Evolutionary conservation across 1,140 invertebrate species (phyloP).

Genomic region (Chelonus insularis): DNA sequence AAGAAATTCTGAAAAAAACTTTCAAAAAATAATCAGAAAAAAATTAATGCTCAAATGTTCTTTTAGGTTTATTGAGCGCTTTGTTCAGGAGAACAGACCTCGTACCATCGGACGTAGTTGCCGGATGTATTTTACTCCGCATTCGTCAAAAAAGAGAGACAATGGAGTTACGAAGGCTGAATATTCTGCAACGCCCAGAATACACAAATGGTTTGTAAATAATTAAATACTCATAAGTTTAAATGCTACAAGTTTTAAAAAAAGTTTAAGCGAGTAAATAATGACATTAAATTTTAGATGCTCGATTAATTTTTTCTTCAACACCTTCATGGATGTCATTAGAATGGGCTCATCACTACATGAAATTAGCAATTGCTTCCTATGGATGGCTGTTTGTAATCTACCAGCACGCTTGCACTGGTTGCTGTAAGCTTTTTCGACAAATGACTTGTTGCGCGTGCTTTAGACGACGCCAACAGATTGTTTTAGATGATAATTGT

Average conservation of each 20-base stretch:
- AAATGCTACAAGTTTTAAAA: neutral
- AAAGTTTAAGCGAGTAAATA: neutral
- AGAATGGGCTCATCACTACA: constrained; percentile 73
- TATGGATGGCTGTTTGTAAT: constrained; percentile 91
- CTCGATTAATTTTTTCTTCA: constrained; percentile 64
- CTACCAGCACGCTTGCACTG: constrained; percentile 73
- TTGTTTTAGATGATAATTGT: constrained; percentile 84
- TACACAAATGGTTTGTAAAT: constrained; percentile 63
- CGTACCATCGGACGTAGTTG: constrained; percentile 86
- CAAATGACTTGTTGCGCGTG: constrained; percentile 76
- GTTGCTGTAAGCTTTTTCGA: constrained; percentile 72
- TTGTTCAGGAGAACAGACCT: constrained; percentile 83
- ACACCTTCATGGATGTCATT: constrained; percentile 79
- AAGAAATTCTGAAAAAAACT: constrained; percentile 17
- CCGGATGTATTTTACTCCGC: constrained; percentile 79
- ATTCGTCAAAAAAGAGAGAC: constrained; percentile 74
- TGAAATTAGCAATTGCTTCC: constrained; percentile 78
- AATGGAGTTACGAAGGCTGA: constrained; percentile 68
- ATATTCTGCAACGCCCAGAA: constrained; percentile 69
- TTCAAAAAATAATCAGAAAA: neutral
- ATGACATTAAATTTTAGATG: constrained; percentile 32
- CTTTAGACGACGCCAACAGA: constrained; percentile 68
- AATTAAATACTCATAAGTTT: neutral
- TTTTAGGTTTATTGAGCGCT: constrained; percentile 68
- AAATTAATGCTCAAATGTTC: neutral